A percentile compares a stretch with the other conserved stretches of the same genome.
Conservation (phyloP, 2,888 invertebrate genomes). For the Mythimna ferrago region DNA sequence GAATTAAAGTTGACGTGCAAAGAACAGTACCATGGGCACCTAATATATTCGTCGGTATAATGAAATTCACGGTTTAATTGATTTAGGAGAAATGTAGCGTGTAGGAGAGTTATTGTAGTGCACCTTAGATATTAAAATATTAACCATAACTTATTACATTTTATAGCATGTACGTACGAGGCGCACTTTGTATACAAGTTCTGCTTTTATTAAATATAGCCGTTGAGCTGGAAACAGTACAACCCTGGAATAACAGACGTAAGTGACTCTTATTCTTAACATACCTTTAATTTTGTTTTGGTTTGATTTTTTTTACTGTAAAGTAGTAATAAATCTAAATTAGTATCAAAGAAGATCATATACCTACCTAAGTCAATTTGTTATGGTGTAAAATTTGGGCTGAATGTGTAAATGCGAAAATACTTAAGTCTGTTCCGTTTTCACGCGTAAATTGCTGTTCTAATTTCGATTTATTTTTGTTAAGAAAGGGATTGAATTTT, state of each 20-base stretch:
- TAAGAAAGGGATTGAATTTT: background rate
- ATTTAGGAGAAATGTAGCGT: conserved; percentile 46
- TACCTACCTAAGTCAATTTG: background rate
- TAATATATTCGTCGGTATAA: conserved; percentile 14
- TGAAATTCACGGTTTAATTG: conserved; percentile 53
- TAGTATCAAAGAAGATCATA: background rate
- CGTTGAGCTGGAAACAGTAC: conserved; percentile 71
- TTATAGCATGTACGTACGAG: conserved; percentile 74
- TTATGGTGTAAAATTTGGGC: background rate
- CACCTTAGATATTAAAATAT: conserved; percentile 21
- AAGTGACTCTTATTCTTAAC: conserved; percentile 65
- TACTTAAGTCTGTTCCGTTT: background rate
- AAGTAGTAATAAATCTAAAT: background rate
- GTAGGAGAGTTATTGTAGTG: conserved; percentile 20
- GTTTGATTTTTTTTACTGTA: background rate
- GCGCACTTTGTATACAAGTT: conserved; percentile 70
- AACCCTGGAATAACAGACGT: conserved; percentile 79
- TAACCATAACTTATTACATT: conserved; percentile 54
- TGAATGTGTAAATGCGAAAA: background rate
- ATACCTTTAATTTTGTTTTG: background rate
- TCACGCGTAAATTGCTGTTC: background rate
- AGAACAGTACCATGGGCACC: background rate
- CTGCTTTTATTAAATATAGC: conserved; percentile 72
- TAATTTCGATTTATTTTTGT: background rate
- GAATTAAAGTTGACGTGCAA: conserved; percentile 16